A percentile compares a stretch with the other conserved stretches of the same genome.
Conservation (phyloP, 2,888 invertebrate species). For the Drosophila subquinaria region DNA sequence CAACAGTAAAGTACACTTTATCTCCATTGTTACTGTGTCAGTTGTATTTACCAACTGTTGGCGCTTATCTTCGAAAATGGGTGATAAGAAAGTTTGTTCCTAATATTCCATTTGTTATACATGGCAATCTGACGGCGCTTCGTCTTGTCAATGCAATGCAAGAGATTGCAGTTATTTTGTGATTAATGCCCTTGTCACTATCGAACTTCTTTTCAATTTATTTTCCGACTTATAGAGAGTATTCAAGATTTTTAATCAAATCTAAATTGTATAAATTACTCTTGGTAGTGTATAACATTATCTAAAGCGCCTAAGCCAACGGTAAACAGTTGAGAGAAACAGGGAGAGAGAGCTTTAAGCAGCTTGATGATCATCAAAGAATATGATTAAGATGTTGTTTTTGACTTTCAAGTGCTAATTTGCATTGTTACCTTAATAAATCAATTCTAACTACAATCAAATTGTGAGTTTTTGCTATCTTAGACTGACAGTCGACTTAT, state of each 20-base stretch:
- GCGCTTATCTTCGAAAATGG: conserved; percentile 43
- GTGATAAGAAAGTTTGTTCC: conserved; percentile 41
- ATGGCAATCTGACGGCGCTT: conserved; percentile 36
- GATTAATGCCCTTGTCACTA: conserved; percentile 37
- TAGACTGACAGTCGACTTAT: conserved; percentile 1
- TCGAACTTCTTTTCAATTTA: not conserved
- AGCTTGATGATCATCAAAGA: conserved; percentile 30
- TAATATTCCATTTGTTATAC: conserved; percentile 13
- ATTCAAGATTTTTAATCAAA: not conserved
- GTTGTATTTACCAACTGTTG: conserved; percentile 38
- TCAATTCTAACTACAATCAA: conserved; percentile 39
- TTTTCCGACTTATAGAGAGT: not conserved
- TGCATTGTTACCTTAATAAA: conserved; percentile 34
- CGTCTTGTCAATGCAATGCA: conserved; percentile 28
- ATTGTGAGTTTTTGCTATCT: conserved; percentile 21
- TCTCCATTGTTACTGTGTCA: conserved; percentile 50
- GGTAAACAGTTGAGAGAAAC: not conserved
- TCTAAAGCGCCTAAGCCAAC: conserved; percentile 17
- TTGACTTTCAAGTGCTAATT: conserved; percentile 55
- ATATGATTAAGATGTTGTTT: conserved; percentile 20
- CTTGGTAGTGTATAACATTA: conserved; percentile 2
- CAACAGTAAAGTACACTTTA: conserved; percentile 45
- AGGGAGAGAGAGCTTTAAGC: conserved; percentile 21
- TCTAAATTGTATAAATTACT: not conserved
- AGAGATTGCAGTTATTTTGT: conserved; percentile 25